Percentiles rank a stretch among this genome's conserved stretches.
Conservation (phyloP, 2,113 vertebrate species). For the Siniperca chuatsi region DNA sequence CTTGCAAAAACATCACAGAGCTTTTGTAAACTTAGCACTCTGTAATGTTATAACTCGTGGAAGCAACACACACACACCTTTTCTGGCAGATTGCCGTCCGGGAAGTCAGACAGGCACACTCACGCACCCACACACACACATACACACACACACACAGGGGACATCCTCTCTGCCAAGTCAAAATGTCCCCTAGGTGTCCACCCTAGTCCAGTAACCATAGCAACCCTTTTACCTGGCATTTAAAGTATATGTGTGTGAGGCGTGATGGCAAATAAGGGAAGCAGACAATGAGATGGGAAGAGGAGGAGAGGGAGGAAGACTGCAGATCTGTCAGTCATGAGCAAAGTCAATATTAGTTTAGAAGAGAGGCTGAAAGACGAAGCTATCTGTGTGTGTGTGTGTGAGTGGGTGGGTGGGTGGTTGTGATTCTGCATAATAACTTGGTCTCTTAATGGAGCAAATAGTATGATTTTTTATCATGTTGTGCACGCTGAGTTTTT, state of each 20-base stretch:
- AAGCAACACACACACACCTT: constrained; percentile 16
- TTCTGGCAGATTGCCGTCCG: constrained; percentile 21
- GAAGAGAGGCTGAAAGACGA: constrained; percentile 40
- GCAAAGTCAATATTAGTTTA: constrained; percentile 77
- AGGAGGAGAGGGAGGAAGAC: constrained; percentile 34
- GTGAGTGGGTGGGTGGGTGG: constrained; percentile 10
- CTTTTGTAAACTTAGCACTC: constrained; percentile 39
- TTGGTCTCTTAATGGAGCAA: neutral
- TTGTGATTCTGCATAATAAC: constrained; percentile 50
- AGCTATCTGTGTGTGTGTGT: constrained; percentile 9
- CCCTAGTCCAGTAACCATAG: constrained; percentile 81
- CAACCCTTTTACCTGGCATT: constrained; percentile 83
- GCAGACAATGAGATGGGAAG: constrained; percentile 66
- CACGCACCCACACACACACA: constrained; percentile 21
- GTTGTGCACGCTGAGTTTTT: neutral
- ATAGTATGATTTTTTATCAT: constrained; percentile 21
- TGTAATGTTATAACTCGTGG: constrained; percentile 15
- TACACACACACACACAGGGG: constrained; percentile 33
- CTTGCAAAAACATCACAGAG: constrained; percentile 39
- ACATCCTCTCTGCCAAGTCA: constrained; percentile 65
- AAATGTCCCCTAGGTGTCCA: constrained; percentile 71
- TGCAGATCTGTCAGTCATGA: constrained; percentile 68
- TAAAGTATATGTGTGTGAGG: constrained; percentile 71
- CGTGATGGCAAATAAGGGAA: constrained; percentile 69
- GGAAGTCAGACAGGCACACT: constrained; percentile 18